Percentiles rank a stretch among this genome's conserved stretches.
Evolutionary conservation across 2,888 invertebrate genomes (phyloP).

Genomic region (Megaustenia siamemsis): DNA sequence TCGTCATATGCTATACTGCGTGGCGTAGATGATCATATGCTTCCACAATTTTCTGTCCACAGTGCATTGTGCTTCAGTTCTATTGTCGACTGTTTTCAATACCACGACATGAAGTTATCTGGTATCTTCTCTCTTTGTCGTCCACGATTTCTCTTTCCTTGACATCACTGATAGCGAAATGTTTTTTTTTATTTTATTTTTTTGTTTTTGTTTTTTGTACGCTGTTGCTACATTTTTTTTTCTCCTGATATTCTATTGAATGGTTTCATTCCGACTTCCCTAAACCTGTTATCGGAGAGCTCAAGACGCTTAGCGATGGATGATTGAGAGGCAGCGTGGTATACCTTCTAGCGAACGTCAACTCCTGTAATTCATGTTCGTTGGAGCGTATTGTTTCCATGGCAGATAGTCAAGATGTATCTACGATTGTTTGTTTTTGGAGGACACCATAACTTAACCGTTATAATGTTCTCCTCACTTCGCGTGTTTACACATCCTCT

Average conservation of each 20-base stretch:
- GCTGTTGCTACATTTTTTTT: too few species aligned
- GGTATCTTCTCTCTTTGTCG: too few species aligned
- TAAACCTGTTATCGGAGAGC: neutral
- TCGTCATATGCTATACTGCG: too few species aligned
- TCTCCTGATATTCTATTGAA: neutral
- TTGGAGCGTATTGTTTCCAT: slow-evolving; percentile 28
- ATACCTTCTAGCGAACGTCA: slow-evolving; percentile 20
- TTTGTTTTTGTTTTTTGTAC: too few species aligned
- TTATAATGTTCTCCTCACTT: neutral
- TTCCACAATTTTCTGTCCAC: too few species aligned
- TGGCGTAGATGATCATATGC: too few species aligned
- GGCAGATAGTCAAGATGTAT: slow-evolving; percentile 32
- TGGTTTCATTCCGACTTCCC: neutral
- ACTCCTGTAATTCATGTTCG: slow-evolving; percentile 15
- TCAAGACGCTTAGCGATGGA: slow-evolving; percentile 25
- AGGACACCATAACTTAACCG: neutral
- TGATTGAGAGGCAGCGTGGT: slow-evolving; percentile 36
- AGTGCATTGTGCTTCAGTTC: too few species aligned
- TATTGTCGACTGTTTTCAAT: too few species aligned
- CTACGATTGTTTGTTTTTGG: slow-evolving; percentile 3
- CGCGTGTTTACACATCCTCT: slow-evolving; percentile 19
- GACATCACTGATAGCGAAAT: too few species aligned
- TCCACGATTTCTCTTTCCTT: too few species aligned
- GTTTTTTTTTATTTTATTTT: too few species aligned
- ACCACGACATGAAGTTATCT: too few species aligned